Evolutionary conservation across 2,113 vertebrate species (phyloP).

Genomic region (Stegostoma tigrinum): DNA sequence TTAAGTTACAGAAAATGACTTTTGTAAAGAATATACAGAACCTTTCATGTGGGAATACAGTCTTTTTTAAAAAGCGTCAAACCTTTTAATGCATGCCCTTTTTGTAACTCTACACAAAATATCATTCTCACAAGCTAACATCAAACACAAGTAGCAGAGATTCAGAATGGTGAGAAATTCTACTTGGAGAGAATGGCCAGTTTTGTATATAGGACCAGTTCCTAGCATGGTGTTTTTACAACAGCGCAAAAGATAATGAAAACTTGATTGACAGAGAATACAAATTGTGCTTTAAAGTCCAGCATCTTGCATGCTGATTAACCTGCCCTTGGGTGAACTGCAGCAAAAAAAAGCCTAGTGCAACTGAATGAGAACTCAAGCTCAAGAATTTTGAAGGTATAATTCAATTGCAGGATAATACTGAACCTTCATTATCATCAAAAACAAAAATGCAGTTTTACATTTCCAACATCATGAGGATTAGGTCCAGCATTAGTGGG

Average conservation of each 20-base stretch:
- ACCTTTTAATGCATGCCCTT: neutral
- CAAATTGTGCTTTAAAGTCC: neutral
- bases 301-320: neutral
- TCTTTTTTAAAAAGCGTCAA: neutral
- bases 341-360: neutral
- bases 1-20: neutral
- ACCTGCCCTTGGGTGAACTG: neutral
- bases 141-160: neutral
- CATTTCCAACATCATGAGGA: too few relatives aligned
- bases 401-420: neutral
- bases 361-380: neutral
- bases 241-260: neutral
- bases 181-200: neutral
- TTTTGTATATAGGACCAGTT: neutral
- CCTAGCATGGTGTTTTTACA: neutral
- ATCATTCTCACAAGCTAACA: neutral
- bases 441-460: neutral
- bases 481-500: too few relatives aligned
- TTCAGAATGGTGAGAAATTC: neutral
- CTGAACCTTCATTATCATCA: too few relatives aligned
- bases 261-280: neutral
- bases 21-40: neutral
- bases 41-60: neutral
- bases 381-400: neutral
- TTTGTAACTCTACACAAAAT: neutral